Evolutionary conservation across 2,888 invertebrate species (phyloP), one percentile per base, ranked within the genome.

Genomic region (Celastrina argiolus): DNA sequence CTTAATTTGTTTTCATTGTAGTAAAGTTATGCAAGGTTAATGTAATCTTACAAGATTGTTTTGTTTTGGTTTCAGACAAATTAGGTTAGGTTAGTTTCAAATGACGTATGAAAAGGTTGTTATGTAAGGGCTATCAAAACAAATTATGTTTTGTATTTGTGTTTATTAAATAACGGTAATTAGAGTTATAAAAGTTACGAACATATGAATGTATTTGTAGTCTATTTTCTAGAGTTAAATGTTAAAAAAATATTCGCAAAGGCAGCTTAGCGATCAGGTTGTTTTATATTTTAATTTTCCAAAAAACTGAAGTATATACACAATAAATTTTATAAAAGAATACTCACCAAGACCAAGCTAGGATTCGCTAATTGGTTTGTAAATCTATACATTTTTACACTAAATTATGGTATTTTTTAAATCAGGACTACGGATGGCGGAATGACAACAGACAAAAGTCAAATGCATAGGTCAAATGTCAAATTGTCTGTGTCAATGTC

Each of bases 321-420:
- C 14, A 12, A 14, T 18, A 2, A 4, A 18, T 22, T 65, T 59
- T 28, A 63, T 36, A 63, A 71, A 67, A 2, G 34, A 36, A 64
- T 64, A 85, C 85, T 69, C 82, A 88, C 88, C 85, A 90, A 82
- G 77, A 88, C 78, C 74, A 89, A 81, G 78, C 82, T 84, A 75
- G 83, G 71, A 81, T 85, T 87, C 72, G 83, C 70, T 81, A 91
- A 78, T 81, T 84, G 81, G 73, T 82, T 87, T 70, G 85, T 82
- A 81, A 91, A 85, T 89, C 83, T 88, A 71, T 84, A 88, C 91
- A 91, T 91, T 89, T 90, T 89, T 85, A 83, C 82, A 84, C 80
- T 73, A 79, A 83, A 83, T 78, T 80, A 39, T 41, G 26, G 18
- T 34, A 26, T 58, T 58, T 82, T 78, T 81, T 77, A 79, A 80